Base-by-base conservation (phyloP, 2,797 vertebrate genomes). In the Anableps anableps region DNA sequence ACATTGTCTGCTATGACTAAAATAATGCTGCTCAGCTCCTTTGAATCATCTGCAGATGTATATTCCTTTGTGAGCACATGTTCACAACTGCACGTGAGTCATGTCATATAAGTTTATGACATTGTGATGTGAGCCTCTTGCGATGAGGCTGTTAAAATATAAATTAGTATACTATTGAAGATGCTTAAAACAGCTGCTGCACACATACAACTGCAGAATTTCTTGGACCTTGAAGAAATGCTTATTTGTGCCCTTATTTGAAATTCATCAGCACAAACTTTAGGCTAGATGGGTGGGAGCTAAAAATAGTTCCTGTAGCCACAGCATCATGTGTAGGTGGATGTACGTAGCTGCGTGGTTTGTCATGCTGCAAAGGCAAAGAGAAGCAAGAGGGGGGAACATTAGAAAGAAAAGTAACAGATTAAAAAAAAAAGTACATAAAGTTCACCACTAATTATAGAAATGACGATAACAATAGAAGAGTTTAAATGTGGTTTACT, bases 291-390 rank as follows among this genome's bases (percentile, higher is more conserved):
- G 81, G 84, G 79, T 19, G 6, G 77, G 72, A 31, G 80, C 88
- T 93, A 90, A 91, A 94, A 92, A 93, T 93, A 93, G 55, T 36
- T 41, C 50, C 66, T 1, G 68, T 77, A 85, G 87, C 87, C 82
- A 80, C 78, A 82, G 80, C 74, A 84, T 74, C 51, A 50, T 74
- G 81, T 34, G 3, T 72, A 66, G 83, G 75, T 80, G 84, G 84
- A 88, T 88, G 48, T 71, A 71, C 14, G 14, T 29, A 73, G 78
- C 80, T 88, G 78, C 80, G 45, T 83, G 47, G 45, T 82, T 72
- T 82, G 83, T 68, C 76, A 84, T 71, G 53, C 53, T 79, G 53
- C 85, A 77, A 83, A 85, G 71, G 79, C 60, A 16, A 10, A 55
- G 38, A 45, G 29, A 70, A 50, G 72, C 43, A 23, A 21, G 62